Percentiles rank a stretch among this genome's conserved stretches.
Conservation (phyloP, 1,140 invertebrate genomes). For the Ditylenchus dipsaci region DNA sequence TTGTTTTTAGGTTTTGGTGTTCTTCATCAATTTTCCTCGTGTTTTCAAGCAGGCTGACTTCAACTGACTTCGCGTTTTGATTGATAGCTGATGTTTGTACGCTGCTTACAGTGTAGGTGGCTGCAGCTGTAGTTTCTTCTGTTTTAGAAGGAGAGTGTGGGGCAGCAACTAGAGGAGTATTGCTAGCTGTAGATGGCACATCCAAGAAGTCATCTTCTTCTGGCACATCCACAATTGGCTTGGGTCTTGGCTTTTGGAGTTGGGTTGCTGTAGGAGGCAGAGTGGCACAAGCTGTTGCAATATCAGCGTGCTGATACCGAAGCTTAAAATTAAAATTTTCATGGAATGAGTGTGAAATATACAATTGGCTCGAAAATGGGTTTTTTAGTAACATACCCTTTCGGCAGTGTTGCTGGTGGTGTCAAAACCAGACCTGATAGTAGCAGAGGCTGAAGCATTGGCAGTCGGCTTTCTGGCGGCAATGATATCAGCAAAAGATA, state of each 20-base stretch:
- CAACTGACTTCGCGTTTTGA: background rate
- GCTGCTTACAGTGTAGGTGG: no score
- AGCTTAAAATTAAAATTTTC: background rate
- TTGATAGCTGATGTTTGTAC: background rate
- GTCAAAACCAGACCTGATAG: background rate
- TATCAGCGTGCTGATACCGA: background rate
- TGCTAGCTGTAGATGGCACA: background rate
- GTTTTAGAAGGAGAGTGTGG: no score
- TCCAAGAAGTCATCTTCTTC: slow-evolving; percentile 12
- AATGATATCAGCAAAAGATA: slow-evolving; percentile 21
- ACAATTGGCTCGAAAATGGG: no score
- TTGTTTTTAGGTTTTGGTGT: background rate
- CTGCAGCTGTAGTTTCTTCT: no score
- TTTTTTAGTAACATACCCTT: background rate
- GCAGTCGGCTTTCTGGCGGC: background rate
- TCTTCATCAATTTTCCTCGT: background rate
- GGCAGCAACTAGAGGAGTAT: no score
- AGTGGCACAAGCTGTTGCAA: background rate
- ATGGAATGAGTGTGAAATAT: no score
- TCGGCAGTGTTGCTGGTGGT: background rate
- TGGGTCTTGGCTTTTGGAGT: background rate
- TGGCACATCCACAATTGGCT: background rate
- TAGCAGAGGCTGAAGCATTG: background rate
- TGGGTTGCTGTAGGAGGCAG: background rate
- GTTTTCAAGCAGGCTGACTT: background rate